Evolutionary conservation across 2,113 vertebrate genomes (phyloP).

Genomic region (Mirounga angustirostris): DNA sequence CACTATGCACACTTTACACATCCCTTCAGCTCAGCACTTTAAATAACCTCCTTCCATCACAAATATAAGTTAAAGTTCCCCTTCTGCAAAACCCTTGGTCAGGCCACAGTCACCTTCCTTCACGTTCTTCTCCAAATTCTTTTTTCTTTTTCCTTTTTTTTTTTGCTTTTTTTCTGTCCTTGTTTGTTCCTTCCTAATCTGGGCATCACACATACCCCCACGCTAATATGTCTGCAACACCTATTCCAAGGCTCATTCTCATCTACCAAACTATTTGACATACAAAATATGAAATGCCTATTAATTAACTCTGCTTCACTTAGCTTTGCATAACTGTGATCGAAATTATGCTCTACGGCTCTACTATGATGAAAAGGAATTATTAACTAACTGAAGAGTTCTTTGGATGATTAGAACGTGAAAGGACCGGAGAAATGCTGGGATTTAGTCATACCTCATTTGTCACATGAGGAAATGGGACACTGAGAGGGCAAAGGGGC

Average conservation of each 20-base stretch:
- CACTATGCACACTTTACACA: neutral
- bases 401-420: constrained; percentile 53
- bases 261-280: constrained; percentile 41
- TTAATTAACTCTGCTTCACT: constrained; percentile 67
- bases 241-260: neutral
- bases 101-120: neutral
- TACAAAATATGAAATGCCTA: constrained; percentile 49
- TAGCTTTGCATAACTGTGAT: constrained; percentile 52
- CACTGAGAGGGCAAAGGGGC: neutral
- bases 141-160: neutral
- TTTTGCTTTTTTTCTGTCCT: neutral
- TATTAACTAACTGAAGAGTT: constrained; percentile 62
- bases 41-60: neutral
- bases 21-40: constrained; percentile 60
- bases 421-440: constrained; percentile 20
- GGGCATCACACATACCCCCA: neutral
- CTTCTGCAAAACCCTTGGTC: neutral
- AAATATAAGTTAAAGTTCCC: neutral
- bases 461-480: neutral
- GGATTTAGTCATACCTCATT: constrained; percentile 15
- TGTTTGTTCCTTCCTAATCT: constrained; percentile 29
- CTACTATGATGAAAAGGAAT: constrained; percentile 63
- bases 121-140: neutral
- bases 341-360: constrained; percentile 59
- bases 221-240: neutral